Base-by-base conservation (phyloP, 2,797 vertebrate species). In the Pelobates cultripes region DNA sequence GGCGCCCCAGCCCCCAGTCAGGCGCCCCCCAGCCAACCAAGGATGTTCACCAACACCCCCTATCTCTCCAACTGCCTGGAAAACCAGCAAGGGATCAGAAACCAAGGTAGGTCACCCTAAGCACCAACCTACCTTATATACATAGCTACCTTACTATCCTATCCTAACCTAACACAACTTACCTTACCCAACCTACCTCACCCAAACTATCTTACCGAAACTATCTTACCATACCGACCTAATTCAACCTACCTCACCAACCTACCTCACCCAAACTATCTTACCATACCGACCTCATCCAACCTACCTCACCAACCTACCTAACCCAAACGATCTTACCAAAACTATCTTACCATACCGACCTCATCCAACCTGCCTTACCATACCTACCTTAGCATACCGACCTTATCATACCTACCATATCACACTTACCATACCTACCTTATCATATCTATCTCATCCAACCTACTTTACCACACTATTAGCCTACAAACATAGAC, bases 51-150 rank as follows among this genome's bases (percentile, higher is more conserved):
- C 84, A 95, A 91, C 78, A 94, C 92, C 43, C 92, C 96, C 71
- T 99, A 98, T 93, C 91, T 98, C 86, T 93, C 96, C 51, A 90
- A 94, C 89, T 98, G 96, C 89, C 77, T 96, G 86, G 98, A 99
- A 85, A 96, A 94, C 87, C 93, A 95, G 78, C 93, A 95, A 43
- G 87, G 92, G 1, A 88, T 94, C 78, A 95, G 96, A 84, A 97
- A 94, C 91, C 96, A 97, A 90, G 96, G 97, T 99, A 93, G 94
- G 93, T 66, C 57, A 61, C 14, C 14, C 45, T 57, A 64, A 28
- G 12, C 14, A 15, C 3, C 61, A 28, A 4, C 57, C 61, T 28
- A 6, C 7, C 61, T 40, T 40, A 64, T n/a, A n/a, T n/a, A 64
- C n/a, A 64, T 3, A 7, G 5, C 61, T 7, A 7, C 61, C 61